Evolutionary conservation across 2,797 vertebrate genomes (phyloP).

Genomic region (Coilia nasus): DNA sequence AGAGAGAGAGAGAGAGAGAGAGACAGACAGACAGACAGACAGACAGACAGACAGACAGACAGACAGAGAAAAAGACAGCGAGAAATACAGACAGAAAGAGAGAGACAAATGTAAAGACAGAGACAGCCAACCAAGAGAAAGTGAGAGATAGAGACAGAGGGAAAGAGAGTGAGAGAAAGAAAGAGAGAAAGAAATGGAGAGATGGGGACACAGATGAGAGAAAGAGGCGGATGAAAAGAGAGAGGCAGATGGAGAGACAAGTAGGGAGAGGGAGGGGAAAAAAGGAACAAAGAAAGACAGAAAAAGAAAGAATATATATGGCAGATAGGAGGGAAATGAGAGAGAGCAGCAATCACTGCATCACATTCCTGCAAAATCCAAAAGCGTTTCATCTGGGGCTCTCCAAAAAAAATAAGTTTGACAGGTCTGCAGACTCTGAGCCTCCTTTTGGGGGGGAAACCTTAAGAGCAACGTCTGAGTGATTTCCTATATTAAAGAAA

Average conservation of each 20-base stretch:
- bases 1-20: conserved; percentile 27
- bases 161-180: no score
- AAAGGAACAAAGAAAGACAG: conserved; percentile 2
- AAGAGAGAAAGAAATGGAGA: no score
- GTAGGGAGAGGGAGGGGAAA: no score
- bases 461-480: conserved; percentile 43
- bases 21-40: conserved; percentile 2
- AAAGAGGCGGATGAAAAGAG: no score
- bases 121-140: background rate
- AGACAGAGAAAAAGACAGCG: background rate
- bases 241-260: no score
- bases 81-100: background rate
- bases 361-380: conserved; percentile 27
- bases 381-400: conserved; percentile 37
- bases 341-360: background rate
- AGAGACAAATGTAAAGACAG: background rate
- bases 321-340: background rate
- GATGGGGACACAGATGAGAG: no score
- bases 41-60: background rate
- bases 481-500: conserved; percentile 52
- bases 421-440: conserved; percentile 29
- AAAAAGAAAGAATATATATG: conserved; percentile 1
- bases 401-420: conserved; percentile 26
- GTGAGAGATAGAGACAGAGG: no score
- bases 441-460: conserved; percentile 33